Evolutionary conservation across 2,888 invertebrate species (phyloP), one percentile per base, ranked within the genome.

Genomic region (Amphipyra tragopoginis): DNA sequence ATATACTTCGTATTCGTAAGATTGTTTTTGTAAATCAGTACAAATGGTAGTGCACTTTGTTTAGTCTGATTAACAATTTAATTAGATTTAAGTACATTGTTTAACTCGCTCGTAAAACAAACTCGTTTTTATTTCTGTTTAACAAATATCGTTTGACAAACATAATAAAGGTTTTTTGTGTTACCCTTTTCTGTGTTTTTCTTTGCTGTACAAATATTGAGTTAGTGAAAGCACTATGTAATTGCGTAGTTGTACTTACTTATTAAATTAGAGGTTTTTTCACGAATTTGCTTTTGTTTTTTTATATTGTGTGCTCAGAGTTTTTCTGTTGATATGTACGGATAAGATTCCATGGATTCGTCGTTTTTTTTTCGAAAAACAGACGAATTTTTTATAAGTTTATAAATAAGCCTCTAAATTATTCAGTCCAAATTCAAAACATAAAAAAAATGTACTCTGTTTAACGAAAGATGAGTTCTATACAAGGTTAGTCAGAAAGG

Each of bases 41-140:
- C 42, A 58, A 52, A 47, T 51, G 14, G 38, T 45, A 43, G 7
- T 59, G 40, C 47, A 42, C 55, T 50, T 66, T 67, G 68, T 60
- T 48, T 70, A 60, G 49, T 73, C 45, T 43, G 26, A 61, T 50
- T 54, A 51, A 58, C 53, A 65, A 34, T 58, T 50, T 43, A 70
- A 53, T 67, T 56, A 50, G 39, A 53, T 56, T 49, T 39, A 61
- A 60, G n/a, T n/a, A n/a, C n/a, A 53, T 45, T 67, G 68, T 60
- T 56, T 43, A 29, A 67, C 39, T 38, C 39, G 42, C 21, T 60
- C n/a, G 68, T 52, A 13, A 55, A 53, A 48, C 49, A 56, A 68
- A 61, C 56, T 52, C 44, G 47, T 40, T 11, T 33, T 61, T 53
- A 66, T 66, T 52, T 43, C 14, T 47, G 54, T 70, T 55, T 29